Evolutionary conservation across 2,888 invertebrate genomes (phyloP), one percentile per base, ranked within the genome.

Genomic region (Anoplius nigerrimus): DNA sequence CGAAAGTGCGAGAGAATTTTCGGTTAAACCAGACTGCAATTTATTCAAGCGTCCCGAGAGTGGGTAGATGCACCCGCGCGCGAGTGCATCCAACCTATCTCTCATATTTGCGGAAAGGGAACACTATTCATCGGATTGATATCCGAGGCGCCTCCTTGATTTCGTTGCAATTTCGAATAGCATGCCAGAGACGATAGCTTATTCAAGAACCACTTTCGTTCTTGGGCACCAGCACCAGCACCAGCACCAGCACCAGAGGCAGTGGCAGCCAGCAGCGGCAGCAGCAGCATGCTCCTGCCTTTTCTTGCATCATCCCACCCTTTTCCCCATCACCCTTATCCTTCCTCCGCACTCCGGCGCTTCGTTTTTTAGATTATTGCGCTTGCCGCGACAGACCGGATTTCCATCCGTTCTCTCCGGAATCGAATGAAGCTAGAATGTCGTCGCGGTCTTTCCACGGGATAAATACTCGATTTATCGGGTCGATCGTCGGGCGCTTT

Each of bases 71-170:
- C 34, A 6, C 34, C 11, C 34, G 34, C 24, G 24, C 24, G 24
- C 24, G 24, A 2, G 24, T 24, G 24, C 6, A 2, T 24, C 24
- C 6, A 2, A 6, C 24, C 6, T 34, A 34, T 34, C 34, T 34
- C 11, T 34, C 1, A 11, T 34, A 34, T 34, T 34, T 34, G 11
- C 34, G 11, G 11, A 34, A 11, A 6, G 11, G 34, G 11, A 81
- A 83, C 81, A 70, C 78, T 79, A 79, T 82, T 81, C 78, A 82
- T 81, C 76, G 78, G 76, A 82, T 82, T 75, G 78, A 77, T 83
- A 83, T 84, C 79, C 79, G 68, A 78, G 75, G 78, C 74, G 77
- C 74, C 77, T 71, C 73, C 77, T 82, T 81, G 76, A 80, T 83
- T 83, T 83, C 81, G 82, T 82, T 82, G 82, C 80, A 80, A 82